Base-by-base conservation (phyloP, 2,797 vertebrate genomes). In the Paratrypauchen microcephalus region DNA sequence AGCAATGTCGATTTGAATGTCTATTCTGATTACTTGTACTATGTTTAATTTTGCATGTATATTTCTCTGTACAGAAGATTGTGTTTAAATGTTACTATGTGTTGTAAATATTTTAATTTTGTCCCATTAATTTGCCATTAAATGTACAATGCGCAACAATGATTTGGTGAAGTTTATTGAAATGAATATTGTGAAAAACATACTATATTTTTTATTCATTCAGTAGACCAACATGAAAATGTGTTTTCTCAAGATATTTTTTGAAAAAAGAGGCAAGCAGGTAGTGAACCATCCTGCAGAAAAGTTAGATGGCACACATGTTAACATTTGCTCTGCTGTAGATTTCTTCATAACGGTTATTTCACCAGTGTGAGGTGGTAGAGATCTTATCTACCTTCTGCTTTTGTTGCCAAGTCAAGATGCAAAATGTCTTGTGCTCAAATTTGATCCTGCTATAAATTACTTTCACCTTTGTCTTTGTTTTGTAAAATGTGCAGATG, bases 71-170 rank as follows among this genome's bases (percentile, higher is more conserved):
- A 99, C 95, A 99, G 95, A 94, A 87, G 92, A 94, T 81, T 77
- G 91, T 96, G 95, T 97, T 96, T 95, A 95, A 95, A 95, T 94
- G 94, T 94, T 95, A 93, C 67, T 85, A 77, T 83, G 92, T 96
- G 95, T 95, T 98, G 96, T 99, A 97, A 95, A 98, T 97, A 98
- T 89, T 85, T 45, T 95, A 93, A 95, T 95, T 98, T 98, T 95
- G 94, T 94, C 95, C 93, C 89, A 91, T 97, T 97, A 95, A 95
- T 97, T 98, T 97, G 94, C 94, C 94, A 98, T 97, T 97, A 98
- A 97, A 99, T 92, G 90, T 95, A 94, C 93, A 87, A 88, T 92
- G 94, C 95, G 94, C 91, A 89, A 56, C 6, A 28, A 19, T 50
- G 9, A 8, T 63, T 26, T 63, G n/a, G 13, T 21, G 16, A 23